phyloP scores from a whole-genome alignment of 1,140 invertebrate genomes.

The Microvelia longipes region DNA sequence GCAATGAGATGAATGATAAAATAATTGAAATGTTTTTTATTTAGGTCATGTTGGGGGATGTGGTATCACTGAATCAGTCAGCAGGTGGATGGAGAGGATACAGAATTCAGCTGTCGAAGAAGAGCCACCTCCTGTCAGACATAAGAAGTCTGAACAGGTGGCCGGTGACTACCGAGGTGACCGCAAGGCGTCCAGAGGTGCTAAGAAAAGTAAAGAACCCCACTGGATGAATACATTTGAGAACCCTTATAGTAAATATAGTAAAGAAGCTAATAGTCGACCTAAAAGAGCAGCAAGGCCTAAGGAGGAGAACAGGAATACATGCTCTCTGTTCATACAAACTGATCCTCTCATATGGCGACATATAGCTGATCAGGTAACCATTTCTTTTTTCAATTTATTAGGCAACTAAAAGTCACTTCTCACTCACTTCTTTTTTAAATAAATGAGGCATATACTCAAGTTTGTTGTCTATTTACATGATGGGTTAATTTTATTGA shows the following conservation, averaged over 20 bases:
- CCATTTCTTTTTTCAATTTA: slow-evolving; percentile 1
- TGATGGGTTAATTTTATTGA: too few relatives aligned
- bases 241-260: slow-evolving; percentile 43
- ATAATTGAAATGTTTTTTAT: slow-evolving; percentile 1
- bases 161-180: background rate
- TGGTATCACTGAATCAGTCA: slow-evolving; percentile 68
- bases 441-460: too few relatives aligned
- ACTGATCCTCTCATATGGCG: slow-evolving; percentile 95
- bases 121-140: slow-evolving; percentile 2
- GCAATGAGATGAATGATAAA: too few relatives aligned
- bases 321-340: slow-evolving; percentile 90
- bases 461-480: too few relatives aligned
- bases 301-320: slow-evolving; percentile 58
- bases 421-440: background rate
- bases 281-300: slow-evolving; percentile 37
- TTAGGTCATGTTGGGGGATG: slow-evolving; percentile 65
- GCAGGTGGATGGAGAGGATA: slow-evolving; percentile 81
- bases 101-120: slow-evolving; percentile 65
- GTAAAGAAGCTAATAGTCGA: slow-evolving; percentile 40
- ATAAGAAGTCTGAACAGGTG: slow-evolving; percentile 13
- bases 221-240: slow-evolving; percentile 20
- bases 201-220: slow-evolving; percentile 3
- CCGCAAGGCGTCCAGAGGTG: slow-evolving; percentile 6
- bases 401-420: too few relatives aligned
- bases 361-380: slow-evolving; percentile 56